Conservation (phyloP, 2,797 vertebrate genomes). For the Euthynnus affinis region DNA sequence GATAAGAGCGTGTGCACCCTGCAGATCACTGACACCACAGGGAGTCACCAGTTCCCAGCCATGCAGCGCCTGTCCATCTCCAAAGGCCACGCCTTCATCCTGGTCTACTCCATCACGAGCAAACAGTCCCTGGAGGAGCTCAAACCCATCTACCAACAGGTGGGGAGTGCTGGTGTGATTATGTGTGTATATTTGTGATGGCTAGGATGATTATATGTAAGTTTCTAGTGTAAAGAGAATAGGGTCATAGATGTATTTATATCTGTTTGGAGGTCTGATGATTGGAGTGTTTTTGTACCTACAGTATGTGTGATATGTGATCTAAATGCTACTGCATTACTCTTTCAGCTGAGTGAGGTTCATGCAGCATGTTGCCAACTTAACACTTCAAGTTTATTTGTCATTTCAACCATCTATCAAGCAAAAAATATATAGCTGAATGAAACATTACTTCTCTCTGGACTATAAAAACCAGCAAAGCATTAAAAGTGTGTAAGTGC, state of each 20-base stretch:
- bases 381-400: neutral
- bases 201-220: neutral
- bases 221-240: neutral
- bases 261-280: neutral
- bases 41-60: slow-evolving; percentile 97
- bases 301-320: neutral
- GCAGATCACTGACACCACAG: slow-evolving; percentile 97
- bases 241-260: too few species aligned
- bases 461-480: neutral
- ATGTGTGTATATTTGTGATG: slow-evolving; percentile 13
- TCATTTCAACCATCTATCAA: neutral
- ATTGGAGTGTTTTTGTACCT: neutral
- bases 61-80: slow-evolving; percentile 98
- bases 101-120: slow-evolving; percentile 96
- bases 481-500: neutral
- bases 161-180: slow-evolving; percentile 40
- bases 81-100: slow-evolving; percentile 96
- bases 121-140: slow-evolving; percentile 96
- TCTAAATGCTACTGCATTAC: neutral
- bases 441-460: neutral
- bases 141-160: slow-evolving; percentile 94
- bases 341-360: neutral
- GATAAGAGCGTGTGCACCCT: slow-evolving; percentile 97
- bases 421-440: neutral
- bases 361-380: neutral